Base-by-base conservation (phyloP, 2,888 invertebrate species). In the Aethes cnicana region DNA sequence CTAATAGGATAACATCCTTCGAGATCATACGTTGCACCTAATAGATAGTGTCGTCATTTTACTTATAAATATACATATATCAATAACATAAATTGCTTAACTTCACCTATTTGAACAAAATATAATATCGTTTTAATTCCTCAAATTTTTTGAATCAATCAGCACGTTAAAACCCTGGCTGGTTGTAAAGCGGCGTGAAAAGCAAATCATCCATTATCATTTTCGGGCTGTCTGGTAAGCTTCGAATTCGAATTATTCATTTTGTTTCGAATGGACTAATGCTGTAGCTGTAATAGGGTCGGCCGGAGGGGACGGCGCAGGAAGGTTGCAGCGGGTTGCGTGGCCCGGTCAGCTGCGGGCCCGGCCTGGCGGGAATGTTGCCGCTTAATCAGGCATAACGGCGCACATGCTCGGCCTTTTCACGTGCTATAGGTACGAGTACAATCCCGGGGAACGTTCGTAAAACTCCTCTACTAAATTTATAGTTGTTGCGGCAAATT, bases 21-120 rank as follows among this genome's bases (percentile, higher is more conserved):
- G 72, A 73, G 72, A 78, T 74, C 69, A 63, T 64, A 56, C 41
- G 39, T 37, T 50, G 47, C 36, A 41, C 36, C 37, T 47, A 49
- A 35, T 49, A 49, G 49, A 11, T 42, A 42, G 32, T 43, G 35
- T 21, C 25, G 6, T 37, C 37, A 44, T n/a, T 18, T 37, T 48
- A 4, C 16, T 30, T 17, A 47, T 14, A 18, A 35, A 18, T 28
- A 32, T 30, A 46, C 9, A 17, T 16, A 39, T 50, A 33, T 49
- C 33, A 35, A 30, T 20, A 26, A 8, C 3, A 46, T 17, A 39
- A 21, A 11, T 17, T 55, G 48, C 30, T 44, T 48, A 25, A 26
- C 7, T 23, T 26, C n/a, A 6, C 37, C 18, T 26, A 16, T 28
- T 14, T 7, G 35, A 28, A 14, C 9, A n/a, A 11, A 21, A 11